These are phyloP conservation scores for Leptinotarsa undecemlineata DNA, from an alignment of 1,140 invertebrate genomes.

Conservation along the genomic window DNA sequence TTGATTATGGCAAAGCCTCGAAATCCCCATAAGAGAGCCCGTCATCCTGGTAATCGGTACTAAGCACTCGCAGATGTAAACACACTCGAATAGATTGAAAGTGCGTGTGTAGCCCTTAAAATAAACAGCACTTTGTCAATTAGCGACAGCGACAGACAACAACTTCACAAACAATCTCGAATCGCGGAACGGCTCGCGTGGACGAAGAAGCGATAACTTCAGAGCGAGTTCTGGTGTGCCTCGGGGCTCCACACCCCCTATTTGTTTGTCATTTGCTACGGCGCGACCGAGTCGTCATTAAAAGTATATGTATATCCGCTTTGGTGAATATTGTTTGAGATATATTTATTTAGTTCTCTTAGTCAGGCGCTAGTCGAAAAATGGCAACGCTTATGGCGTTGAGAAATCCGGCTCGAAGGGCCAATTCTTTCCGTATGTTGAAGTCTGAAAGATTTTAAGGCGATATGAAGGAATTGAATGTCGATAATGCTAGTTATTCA, in stretches of 20 bases:
- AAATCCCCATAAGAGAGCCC: neutral
- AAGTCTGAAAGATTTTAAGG: no score
- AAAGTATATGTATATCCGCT: slow-evolving; percentile 6
- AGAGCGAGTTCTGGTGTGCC: neutral
- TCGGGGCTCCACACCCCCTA: neutral
- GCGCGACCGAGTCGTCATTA: neutral
- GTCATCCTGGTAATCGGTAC: neutral
- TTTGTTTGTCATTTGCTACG: neutral
- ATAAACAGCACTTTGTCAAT: slow-evolving; percentile 49
- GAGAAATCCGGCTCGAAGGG: no score
- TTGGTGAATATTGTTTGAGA: neutral
- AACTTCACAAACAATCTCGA: slow-evolving; percentile 32
- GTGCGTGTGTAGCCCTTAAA: slow-evolving; percentile 48
- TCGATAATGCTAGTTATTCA: no score
- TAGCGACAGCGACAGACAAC: slow-evolving; percentile 41
- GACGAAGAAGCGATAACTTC: neutral
- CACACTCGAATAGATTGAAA: slow-evolving; percentile 47
- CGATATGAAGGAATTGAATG: no score
- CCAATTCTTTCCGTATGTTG: no score
- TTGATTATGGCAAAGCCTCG: neutral
- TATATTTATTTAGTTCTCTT: no score
- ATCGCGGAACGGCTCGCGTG: slow-evolving; percentile 9
- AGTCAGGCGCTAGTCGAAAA: no score
- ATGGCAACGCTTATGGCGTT: no score
- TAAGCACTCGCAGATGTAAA: slow-evolving; percentile 41